Evolutionary conservation across 1,140 invertebrate genomes (phyloP).

Genomic region (Bombus vancouverensis): DNA sequence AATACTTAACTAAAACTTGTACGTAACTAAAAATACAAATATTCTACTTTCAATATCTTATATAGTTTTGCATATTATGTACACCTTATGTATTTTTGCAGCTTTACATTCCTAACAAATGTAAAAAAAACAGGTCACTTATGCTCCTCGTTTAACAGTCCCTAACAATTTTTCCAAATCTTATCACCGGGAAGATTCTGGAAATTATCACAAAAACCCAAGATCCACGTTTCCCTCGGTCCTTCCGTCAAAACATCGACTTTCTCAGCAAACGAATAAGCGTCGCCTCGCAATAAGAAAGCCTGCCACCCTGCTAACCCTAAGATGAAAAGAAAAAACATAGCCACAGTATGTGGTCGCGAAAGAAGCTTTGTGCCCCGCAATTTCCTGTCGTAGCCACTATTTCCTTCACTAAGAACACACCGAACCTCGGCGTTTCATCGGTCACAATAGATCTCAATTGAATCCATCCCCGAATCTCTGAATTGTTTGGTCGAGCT

Average conservation of each 20-base stretch:
- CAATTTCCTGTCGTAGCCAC: background rate
- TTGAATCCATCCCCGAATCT: constrained; percentile 24
- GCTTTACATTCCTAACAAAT: too few species aligned
- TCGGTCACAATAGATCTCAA: constrained; percentile 28
- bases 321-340: background rate
- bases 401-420: constrained; percentile 9
- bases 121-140: background rate
- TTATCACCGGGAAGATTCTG: background rate
- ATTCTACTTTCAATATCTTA: too few species aligned
- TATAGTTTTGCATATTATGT: too few species aligned
- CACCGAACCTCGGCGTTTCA: background rate
- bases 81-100: too few species aligned
- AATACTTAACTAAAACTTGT: too few species aligned
- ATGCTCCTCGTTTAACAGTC: too few species aligned
- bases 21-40: too few species aligned
- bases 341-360: background rate
- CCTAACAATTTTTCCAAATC: background rate
- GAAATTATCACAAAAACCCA: background rate
- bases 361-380: background rate
- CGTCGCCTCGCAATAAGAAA: background rate
- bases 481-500: background rate
- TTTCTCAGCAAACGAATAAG: background rate
- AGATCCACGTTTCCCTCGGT: background rate
- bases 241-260: background rate
- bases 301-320: background rate